A percentile compares a stretch with the other conserved stretches of the same genome.
phyloP scores from a whole-genome alignment of 1,140 invertebrate genomes.

The Meloidogyne floridensis region DNA sequence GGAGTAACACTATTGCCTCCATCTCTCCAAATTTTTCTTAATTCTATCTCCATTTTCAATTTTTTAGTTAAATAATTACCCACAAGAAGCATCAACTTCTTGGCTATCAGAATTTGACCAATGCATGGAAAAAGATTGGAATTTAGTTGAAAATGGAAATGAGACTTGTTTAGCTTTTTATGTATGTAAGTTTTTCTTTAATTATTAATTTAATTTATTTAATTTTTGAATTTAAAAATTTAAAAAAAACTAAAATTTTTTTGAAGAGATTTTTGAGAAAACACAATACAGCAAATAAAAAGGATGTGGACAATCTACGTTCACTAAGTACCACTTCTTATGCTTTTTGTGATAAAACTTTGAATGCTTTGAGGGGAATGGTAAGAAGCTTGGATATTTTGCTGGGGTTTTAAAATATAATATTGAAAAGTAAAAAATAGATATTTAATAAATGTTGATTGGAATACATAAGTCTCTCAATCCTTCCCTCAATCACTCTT shows the following conservation, averaged over 20 bases:
- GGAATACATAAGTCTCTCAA: no score
- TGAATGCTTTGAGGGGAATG: constrained; percentile 43
- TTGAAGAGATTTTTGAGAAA: constrained; percentile 37
- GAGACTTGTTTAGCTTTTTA: constrained; percentile 30
- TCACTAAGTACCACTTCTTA: constrained; percentile 52
- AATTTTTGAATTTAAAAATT: not conserved
- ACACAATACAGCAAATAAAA: constrained; percentile 38
- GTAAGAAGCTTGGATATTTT: constrained; percentile 37
- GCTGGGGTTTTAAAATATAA: no score
- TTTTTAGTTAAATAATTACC: constrained; percentile 31
- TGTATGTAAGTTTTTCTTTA: constrained; percentile 32
- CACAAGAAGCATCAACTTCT: constrained; percentile 38
- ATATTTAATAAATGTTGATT: no score
- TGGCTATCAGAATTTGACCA: constrained; percentile 52
- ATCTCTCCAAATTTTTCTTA: constrained; percentile 33
- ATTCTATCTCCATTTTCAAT: not conserved
- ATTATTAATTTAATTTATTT: constrained; percentile 16
- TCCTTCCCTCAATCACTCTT: no score
- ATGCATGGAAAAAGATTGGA: constrained; percentile 40
- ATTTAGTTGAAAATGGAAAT: constrained; percentile 16
- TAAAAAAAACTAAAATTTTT: constrained; percentile 2
- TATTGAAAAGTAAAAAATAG: no score
- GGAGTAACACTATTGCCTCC: no score
- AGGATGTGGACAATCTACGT: constrained; percentile 24
- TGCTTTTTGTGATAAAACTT: constrained; percentile 54